Evolutionary conservation across 1,140 invertebrate species (phyloP).

Genomic region (Eriocheir sinensis): DNA sequence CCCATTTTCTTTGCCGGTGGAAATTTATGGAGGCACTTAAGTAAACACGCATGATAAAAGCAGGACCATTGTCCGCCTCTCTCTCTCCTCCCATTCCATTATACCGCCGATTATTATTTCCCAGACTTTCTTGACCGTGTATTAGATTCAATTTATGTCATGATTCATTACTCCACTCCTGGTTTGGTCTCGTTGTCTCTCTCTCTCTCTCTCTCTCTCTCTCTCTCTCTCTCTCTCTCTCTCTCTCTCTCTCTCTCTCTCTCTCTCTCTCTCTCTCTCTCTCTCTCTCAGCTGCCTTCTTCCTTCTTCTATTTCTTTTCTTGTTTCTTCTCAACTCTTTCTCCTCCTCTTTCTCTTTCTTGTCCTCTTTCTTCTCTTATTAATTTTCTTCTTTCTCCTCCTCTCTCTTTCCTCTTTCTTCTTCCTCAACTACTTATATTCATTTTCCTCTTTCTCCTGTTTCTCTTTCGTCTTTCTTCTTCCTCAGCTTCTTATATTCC

Average conservation of each 20-base stretch:
- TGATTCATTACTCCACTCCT: not conserved
- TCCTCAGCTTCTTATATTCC: too few relatives aligned
- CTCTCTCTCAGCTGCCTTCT: too few relatives aligned
- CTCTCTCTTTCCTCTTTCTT: too few relatives aligned
- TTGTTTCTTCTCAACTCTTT: not conserved
- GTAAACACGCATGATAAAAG: slow-evolving; percentile 7
- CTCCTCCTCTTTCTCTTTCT: not conserved
- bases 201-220: not conserved
- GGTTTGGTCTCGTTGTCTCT: too few relatives aligned
- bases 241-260: not conserved
- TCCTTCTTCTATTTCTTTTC: not conserved
- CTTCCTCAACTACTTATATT: too few relatives aligned
- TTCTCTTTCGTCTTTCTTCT: too few relatives aligned
- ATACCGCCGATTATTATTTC: not conserved
- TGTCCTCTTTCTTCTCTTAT: not conserved
- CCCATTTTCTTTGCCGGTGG: not conserved
- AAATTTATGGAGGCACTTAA: not conserved
- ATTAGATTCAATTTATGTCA: not conserved
- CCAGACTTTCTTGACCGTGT: not conserved
- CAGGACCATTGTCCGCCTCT: not conserved
- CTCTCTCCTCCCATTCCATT: not conserved
- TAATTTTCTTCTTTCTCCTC: not conserved
- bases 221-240: not conserved
- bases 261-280: not conserved
- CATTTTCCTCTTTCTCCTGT: too few relatives aligned